Base-by-base conservation (phyloP, 2,113 vertebrate species). In the Beaufortia kweichowensis region DNA sequence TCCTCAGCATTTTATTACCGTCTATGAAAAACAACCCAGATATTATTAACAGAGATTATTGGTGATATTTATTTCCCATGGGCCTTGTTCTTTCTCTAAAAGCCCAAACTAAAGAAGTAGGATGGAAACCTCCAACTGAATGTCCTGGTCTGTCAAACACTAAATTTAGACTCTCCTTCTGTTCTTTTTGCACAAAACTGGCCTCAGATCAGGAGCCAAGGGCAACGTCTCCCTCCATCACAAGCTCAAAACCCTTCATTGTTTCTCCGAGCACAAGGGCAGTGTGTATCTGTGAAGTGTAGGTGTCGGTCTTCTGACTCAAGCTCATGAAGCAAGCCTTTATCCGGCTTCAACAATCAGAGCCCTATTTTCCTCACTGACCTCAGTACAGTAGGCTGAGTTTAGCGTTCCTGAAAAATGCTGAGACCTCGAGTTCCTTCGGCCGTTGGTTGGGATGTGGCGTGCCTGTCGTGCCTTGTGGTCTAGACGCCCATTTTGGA, bases 251-350 rank as follows among this genome's bases (percentile, higher is more conserved):
- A 55, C 67, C 71, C 56, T 79, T 28, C 35, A 72, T 67, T 84
- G 76, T 79, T 35, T 28, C 57, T 63, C 24, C 61, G 14, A 57
- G 62, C 31, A 71, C 62, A 77, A 72, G 63, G 61, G 10, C 35
- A 31, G 17, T 48, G 63, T 65, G 53, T 71, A 48, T 79, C 8
- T 79, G 48, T 71, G 24, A 61, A 71, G 67, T 53, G 82, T 81
- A 81, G 82, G 77, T 81, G 79, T 74, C 41, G 12, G 56, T 75
- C 21, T 61, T 23, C 72, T 65, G 41, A 72, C 62, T 76, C 56
- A 61, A 56, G 15, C 72, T 56, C 74, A 63, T 83, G 75, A 83
- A 83, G 61, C 24, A 28, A 31, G 69, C 35, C 82, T 81, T 81
- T 83, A 78, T 83, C 46, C 56, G 6, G 55, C 53, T 17, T 57